phyloP scores from a whole-genome alignment of 2,113 vertebrate species.

The Neotoma lepida region DNA sequence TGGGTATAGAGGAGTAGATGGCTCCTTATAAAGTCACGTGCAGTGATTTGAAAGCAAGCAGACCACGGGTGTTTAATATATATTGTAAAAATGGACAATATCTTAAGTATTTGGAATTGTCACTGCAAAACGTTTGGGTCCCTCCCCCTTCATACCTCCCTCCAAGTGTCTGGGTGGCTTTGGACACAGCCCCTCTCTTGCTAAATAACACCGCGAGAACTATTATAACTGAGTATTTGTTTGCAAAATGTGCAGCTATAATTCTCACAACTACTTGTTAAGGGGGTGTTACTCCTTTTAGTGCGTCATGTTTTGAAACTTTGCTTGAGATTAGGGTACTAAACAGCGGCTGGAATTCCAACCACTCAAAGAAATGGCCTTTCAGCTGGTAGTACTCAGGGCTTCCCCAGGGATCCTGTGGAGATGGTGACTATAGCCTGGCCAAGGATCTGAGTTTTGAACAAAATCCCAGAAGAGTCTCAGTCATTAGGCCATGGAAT shows the following conservation, averaged over 20 bases:
- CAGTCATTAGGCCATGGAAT: neutral
- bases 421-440: neutral
- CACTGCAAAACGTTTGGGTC: neutral
- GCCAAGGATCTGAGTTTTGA: neutral
- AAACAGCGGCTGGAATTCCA: neutral
- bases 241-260: neutral
- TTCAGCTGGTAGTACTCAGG: neutral
- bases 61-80: neutral
- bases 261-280: neutral
- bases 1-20: neutral
- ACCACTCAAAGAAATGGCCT: neutral
- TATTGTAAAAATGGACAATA: neutral
- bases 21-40: neutral
- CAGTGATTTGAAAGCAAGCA: neutral
- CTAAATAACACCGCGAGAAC: neutral
- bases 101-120: neutral
- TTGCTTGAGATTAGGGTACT: neutral
- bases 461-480: neutral
- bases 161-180: neutral
- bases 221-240: neutral
- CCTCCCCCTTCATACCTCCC: accelerated
- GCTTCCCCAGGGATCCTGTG: neutral
- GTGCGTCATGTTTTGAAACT: neutral
- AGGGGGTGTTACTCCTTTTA: neutral
- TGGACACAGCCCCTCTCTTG: neutral